Percentiles rank a stretch among this genome's conserved stretches.
Conservation (phyloP, 2,888 invertebrate genomes). For the Napeogenes sylphis region DNA sequence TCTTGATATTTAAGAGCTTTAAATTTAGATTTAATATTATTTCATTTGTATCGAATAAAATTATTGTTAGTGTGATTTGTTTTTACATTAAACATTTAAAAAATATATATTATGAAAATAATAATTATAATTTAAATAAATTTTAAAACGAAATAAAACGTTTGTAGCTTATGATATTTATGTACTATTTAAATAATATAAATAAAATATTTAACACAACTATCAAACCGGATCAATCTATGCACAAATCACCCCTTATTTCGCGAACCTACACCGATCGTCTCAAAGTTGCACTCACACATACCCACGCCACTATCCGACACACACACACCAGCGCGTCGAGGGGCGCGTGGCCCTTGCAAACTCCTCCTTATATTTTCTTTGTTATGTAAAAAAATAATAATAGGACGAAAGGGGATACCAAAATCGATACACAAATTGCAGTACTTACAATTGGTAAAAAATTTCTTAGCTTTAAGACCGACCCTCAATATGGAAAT, state of each 20-base stretch:
- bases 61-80: too few species aligned
- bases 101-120: too few species aligned
- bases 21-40: background rate
- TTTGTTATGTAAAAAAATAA: slow-evolving; percentile 77
- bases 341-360: slow-evolving; percentile 66
- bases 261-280: slow-evolving; percentile 66
- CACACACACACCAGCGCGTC: slow-evolving; percentile 42
- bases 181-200: slow-evolving; percentile 22
- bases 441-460: slow-evolving; percentile 49
- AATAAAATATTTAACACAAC: slow-evolving; percentile 7
- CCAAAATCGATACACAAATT: slow-evolving; percentile 72
- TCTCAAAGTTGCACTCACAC: slow-evolving; percentile 64
- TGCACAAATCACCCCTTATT: slow-evolving; percentile 66
- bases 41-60: background rate
- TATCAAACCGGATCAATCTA: slow-evolving; percentile 43
- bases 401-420: slow-evolving; percentile 73
- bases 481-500: too few species aligned
- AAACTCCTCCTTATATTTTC: slow-evolving; percentile 76
- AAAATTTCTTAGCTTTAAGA: slow-evolving; percentile 19
- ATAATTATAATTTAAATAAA: too few species aligned
- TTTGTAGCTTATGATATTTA: too few species aligned
- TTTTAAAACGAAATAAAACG: too few species aligned
- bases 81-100: too few species aligned
- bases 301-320: slow-evolving; percentile 35
- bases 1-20: slow-evolving; percentile 45